phyloP scores from a whole-genome alignment of 2,113 vertebrate species.

The Felis catus region F.catus_Fca126_mat1.0 CM031411.1:13969001-13969500 shows the following conservation, averaged over 20 bases:
- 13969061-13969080: neutral
- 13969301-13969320: neutral
- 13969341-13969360: neutral
- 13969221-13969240: neutral
- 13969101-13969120: neutral
- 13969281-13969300: neutral
- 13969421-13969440: neutral
- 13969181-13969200: neutral
- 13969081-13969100: neutral
- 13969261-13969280: neutral
- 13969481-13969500: neutral
- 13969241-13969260: neutral
- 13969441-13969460: neutral
- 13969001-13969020: conserved; percentile 36
- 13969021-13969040: neutral
- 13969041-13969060: neutral
- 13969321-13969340: neutral
- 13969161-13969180: neutral
- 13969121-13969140: neutral
- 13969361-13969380: neutral
- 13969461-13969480: neutral
- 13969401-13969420: neutral
- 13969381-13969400: neutral
- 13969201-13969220: neutral
- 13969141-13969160: neutral